Evolutionary conservation across 2,113 vertebrate species (phyloP).

Genomic region (Hypomesus transpacificus): DNA sequence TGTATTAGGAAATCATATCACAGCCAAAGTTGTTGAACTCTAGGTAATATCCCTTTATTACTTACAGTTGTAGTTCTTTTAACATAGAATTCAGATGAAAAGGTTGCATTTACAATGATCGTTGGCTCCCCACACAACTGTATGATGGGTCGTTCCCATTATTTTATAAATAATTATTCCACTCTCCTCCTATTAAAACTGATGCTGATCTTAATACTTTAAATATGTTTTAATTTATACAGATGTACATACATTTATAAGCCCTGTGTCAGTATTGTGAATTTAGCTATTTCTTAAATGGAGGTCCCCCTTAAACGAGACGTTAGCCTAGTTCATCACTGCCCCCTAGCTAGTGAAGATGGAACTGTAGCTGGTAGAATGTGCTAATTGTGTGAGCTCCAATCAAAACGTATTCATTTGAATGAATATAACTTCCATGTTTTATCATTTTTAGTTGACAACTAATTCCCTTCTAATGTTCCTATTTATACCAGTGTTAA

Average conservation of each 20-base stretch:
- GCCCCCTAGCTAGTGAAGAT: constrained; percentile 42
- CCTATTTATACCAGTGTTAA: constrained; percentile 42
- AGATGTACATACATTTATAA: constrained; percentile 3
- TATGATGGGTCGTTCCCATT: not conserved
- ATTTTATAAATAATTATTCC: not conserved
- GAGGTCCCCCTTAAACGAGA: too few relatives aligned
- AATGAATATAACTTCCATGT: constrained; percentile 32
- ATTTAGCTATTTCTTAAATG: constrained; percentile 29
- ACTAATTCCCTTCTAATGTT: constrained; percentile 23
- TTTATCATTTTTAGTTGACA: constrained; percentile 17
- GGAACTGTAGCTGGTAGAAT: constrained; percentile 16
- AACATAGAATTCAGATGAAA: too few relatives aligned
- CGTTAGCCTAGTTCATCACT: too few relatives aligned
- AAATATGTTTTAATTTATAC: too few relatives aligned
- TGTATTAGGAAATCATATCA: not conserved
- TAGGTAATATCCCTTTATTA: too few relatives aligned
- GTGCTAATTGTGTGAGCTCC: not conserved
- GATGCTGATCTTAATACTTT: not conserved
- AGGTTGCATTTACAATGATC: too few relatives aligned
- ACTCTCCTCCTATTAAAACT: not conserved
- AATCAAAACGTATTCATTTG: constrained; percentile 13
- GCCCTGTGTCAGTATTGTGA: constrained; percentile 37
- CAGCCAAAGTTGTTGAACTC: not conserved
- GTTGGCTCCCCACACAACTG: too few relatives aligned
- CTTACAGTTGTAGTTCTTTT: too few relatives aligned